Evolutionary conservation across 2,113 vertebrate species (phyloP), one percentile per base, ranked within the genome.

Genomic region (Cercopithecus mona): DNA sequence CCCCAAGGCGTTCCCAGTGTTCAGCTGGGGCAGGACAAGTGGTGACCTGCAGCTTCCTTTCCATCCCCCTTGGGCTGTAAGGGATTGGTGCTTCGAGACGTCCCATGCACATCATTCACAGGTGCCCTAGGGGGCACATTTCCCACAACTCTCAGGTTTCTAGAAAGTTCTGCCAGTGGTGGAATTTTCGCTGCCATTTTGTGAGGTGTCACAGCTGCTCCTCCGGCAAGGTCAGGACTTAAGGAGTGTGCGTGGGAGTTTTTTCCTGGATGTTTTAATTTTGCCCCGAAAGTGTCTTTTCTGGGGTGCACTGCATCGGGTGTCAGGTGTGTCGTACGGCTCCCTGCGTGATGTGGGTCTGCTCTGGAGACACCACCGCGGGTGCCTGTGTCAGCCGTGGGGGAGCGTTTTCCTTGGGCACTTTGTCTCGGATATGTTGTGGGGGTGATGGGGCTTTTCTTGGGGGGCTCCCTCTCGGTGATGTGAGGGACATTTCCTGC

Each of bases 261-360:
- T 38, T 92, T 17, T 43, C 11, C 12, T 8, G 27, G 8, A 8
- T 32, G 68, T 25, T 76, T 4, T 45, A 6, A 45, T 48, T 57
- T 48, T 38, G 32, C 57, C 38, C 66, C 0, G 66, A 35, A 68
- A 35, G 32, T 8, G 7, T n/a, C 66, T 66, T 66, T 66, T 20
- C 59, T 61, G 1, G 59, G 20, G 20, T 75, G 43, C 40, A 50
- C 55, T 52, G 4, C 0, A 1, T 30, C 27, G 2, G 10, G 32
- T 10, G 5, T 30, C n/a, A 2, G 7, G 25, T 10, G 50, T 79
- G 50, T 25, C 20, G 13, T 35, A 18, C 9, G 10, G 9, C 57
- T 25, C 5, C 59, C 48, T 61, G 59, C 9, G 0, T 9, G 10
- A 27, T 61, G 59, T 27, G 25, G 3, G 0, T 12, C 59, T 0